Base-by-base conservation (phyloP, 2,888 invertebrate genomes). In the Suillia variegata region DNA sequence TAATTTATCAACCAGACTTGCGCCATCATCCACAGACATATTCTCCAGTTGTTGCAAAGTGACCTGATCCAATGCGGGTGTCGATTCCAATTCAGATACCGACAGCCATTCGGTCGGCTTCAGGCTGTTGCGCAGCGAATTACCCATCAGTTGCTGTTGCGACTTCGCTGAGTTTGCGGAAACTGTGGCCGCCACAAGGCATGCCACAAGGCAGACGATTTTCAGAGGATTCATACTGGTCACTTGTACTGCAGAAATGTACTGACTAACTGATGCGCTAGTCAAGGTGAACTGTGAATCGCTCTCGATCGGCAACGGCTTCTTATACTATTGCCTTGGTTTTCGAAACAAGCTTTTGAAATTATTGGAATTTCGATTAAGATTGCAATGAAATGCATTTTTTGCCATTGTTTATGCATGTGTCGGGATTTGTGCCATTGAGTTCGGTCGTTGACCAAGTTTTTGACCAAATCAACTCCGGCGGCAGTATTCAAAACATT, bases 81-180 rank as follows among this genome's bases (percentile, higher is more conserved):
- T 50, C 42, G 68, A 58, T 52, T 77, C 67, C 26, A 78, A 66
- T 10, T 79, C 67, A 13, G 56, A 64, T 0, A 58, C 47, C n/a
- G 64, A 70, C 0, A 78, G 63, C 78, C 79, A 78, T 55, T 76
- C 70, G 33, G 68, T 69, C 20, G 79, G 79, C 59, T 73, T 68
- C 49, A 71, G 61, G 24, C 59, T 61, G 52, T 45, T 66, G 51
- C 31, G 15, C 68, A 58, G 18, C 60, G 1, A 58, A 67, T 51
- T 62, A n/a, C n/a, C n/a, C n/a, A n/a, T n/a, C n/a, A n/a, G n/a
- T 13, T 13, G 22, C 62, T 31, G 62, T 33, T 21, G 67, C 62
- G 59, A n/a, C 45, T 4, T 45, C 53, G 15, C 12, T 20, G 34
- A 4, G 6, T 51, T 34, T 56, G 49, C 2, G 54, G 66, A 38